Evolutionary conservation across 2,888 invertebrate genomes (phyloP).

Genomic region (Macrophya annulata): DNA sequence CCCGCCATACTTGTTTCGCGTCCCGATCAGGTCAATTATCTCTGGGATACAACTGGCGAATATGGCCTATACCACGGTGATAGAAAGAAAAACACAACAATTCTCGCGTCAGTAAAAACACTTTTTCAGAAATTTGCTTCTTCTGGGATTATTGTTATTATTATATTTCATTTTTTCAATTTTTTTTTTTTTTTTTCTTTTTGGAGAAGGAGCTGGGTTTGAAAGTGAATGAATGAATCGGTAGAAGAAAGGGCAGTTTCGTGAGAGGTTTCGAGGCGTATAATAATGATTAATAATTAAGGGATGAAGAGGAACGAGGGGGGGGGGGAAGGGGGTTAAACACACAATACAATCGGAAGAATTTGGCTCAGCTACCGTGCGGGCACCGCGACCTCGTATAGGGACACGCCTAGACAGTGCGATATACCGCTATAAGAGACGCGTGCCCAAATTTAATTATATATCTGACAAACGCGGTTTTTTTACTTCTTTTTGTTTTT

Average conservation of each 20-base stretch:
- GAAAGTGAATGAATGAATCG: background rate
- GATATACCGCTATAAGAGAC: slow-evolving; percentile 75
- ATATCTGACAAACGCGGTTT: slow-evolving; percentile 22
- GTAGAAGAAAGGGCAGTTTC: background rate
- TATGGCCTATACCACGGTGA: slow-evolving; percentile 91
- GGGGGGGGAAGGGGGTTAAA: slow-evolving; percentile 45
- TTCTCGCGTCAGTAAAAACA: slow-evolving; percentile 76
- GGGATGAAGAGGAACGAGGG: slow-evolving; percentile 10
- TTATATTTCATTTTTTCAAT: slow-evolving; percentile 55
- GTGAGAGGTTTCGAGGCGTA: background rate
- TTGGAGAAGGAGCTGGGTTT: slow-evolving; percentile 18
- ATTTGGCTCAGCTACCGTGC: slow-evolving; percentile 72
- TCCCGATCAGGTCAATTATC: slow-evolving; percentile 99
- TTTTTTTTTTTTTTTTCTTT: slow-evolving; percentile 57
- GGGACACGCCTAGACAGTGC: slow-evolving; percentile 76
- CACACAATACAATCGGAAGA: slow-evolving; percentile 61
- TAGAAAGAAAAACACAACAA: slow-evolving; percentile 78
- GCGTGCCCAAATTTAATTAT: slow-evolving; percentile 65
- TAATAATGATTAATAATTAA: background rate
- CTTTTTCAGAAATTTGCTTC: background rate
- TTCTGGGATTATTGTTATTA: slow-evolving; percentile 59
- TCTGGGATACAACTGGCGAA: slow-evolving; percentile 99
- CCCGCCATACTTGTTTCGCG: slow-evolving; percentile 99
- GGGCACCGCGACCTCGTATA: slow-evolving; percentile 74
- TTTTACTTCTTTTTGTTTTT: background rate